Percentiles rank a stretch among this genome's conserved stretches.
Evolutionary conservation across 2,113 vertebrate species (phyloP).

Genomic region (Catharus bicknelli): DNA sequence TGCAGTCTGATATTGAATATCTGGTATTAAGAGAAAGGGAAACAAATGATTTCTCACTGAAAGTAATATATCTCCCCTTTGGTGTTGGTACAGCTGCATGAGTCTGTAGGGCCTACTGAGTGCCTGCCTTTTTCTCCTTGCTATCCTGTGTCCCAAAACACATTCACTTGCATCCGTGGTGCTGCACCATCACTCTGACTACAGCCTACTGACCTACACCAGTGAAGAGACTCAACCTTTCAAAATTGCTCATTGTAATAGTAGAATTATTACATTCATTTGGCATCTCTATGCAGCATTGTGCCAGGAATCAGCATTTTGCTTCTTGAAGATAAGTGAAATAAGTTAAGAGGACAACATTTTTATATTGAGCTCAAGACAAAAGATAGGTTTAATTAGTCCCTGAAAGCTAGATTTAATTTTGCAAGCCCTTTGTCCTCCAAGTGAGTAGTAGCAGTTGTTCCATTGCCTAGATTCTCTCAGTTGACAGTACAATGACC

Average conservation of each 20-base stretch:
- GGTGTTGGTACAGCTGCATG: background rate
- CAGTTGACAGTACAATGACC: background rate
- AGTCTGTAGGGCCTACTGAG: background rate
- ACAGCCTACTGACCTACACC: background rate
- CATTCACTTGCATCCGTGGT: background rate
- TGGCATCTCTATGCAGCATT: background rate
- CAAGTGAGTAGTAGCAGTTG: background rate
- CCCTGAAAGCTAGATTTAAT: background rate
- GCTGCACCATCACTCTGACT: background rate
- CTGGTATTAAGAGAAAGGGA: background rate
- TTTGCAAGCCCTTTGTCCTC: background rate
- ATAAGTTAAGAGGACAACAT: background rate
- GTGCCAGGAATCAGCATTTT: background rate
- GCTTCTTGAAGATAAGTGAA: background rate
- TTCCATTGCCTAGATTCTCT: background rate
- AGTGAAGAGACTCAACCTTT: background rate
- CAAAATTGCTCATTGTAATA: background rate
- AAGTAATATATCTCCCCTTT: background rate
- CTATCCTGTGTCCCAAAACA: background rate
- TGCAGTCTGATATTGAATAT: background rate
- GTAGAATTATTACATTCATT: background rate
- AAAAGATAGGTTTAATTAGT: background rate
- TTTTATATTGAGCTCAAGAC: background rate
- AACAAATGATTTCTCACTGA: background rate
- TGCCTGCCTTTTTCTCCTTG: background rate